Conservation (phyloP, 2,888 invertebrate genomes). For the Acronicta alni region DNA sequence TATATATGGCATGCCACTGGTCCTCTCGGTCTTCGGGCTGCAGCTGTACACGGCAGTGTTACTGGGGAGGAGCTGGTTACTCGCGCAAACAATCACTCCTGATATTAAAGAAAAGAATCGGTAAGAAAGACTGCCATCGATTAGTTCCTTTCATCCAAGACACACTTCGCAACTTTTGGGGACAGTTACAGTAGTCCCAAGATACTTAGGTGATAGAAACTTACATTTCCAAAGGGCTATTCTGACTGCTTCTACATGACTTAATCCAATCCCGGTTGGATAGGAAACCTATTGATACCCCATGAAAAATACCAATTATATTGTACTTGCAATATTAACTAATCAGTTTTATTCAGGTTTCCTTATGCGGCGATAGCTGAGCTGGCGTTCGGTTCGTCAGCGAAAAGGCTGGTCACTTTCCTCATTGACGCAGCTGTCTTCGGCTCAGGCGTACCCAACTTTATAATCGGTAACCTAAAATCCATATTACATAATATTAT, state of each 20-base stretch:
- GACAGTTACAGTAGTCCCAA: no score
- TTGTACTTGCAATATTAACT: neutral
- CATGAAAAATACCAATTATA: no score
- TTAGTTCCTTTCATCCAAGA: no score
- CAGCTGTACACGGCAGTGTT: slow-evolving; percentile 95
- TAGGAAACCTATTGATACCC: no score
- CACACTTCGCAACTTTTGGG: no score
- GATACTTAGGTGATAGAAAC: no score
- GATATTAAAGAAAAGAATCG: slow-evolving; percentile 90
- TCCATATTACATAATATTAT: no score
- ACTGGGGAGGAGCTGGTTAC: slow-evolving; percentile 94
- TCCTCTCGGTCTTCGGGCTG: slow-evolving; percentile 90
- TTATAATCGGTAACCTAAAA: slow-evolving; percentile 94
- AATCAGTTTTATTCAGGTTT: slow-evolving; percentile 84
- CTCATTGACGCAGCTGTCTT: slow-evolving; percentile 93
- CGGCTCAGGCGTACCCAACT: slow-evolving; percentile 93
- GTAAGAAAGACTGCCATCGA: slow-evolving; percentile 54
- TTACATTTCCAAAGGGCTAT: no score
- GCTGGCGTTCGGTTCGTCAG: slow-evolving; percentile 91
- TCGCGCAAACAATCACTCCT: slow-evolving; percentile 92
- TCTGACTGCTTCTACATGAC: no score
- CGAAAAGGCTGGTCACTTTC: slow-evolving; percentile 91
- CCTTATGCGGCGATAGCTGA: slow-evolving; percentile 96
- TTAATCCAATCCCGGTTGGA: no score
- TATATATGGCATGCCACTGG: slow-evolving; percentile 92